Evolutionary conservation across 2,113 vertebrate species (phyloP), one percentile per base, ranked within the genome.

Genomic region (Hemibates koningsi): DNA sequence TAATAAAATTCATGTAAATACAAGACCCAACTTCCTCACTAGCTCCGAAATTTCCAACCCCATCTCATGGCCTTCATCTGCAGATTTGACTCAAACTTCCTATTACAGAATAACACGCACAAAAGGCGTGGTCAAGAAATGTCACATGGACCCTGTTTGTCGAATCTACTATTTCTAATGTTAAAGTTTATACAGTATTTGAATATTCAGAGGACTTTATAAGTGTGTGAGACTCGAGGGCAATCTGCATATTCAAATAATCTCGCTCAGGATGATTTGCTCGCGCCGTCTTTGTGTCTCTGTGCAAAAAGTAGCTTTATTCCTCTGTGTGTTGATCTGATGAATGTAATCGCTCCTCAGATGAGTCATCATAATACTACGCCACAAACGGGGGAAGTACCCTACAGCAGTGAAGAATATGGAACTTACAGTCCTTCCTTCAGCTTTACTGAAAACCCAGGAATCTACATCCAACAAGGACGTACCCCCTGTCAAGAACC

Each of bases 381-480:
- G 86, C 73, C 92, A 0, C 57, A 93, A 4, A 92, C 85, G 32
- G 96, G 96, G 32, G 96, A 97, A 19, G 52, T 87, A 8, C 81
- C 87, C 24, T 93, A 89, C 81, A 90, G 80, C 81, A 92, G 80
- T 17, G 94, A 96, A 78, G 95, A 94, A 3, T 94, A 92, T 34
- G 93, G 94, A 36, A 91, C 89, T 32, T 94, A 83, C 63, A 93
- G 92, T 80, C 93, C 94, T 4, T 88, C 91, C 32, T 96, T 95
- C 85, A 92, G 61, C 34, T 87, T 91, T 10, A 13, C 91, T 19
- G 92, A 93, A 50, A 95, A 91, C 41, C n/a, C 85, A 17, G 91
- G 73, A 9, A 41, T 82, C 50, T 87, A 88, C 87, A 86, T 85
- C 27, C 86, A 88, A 24, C 92, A 80, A 29, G 93, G 94, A 38